Evolutionary conservation across 2,113 vertebrate species (phyloP).

Genomic region (Noturus placidus): DNA sequence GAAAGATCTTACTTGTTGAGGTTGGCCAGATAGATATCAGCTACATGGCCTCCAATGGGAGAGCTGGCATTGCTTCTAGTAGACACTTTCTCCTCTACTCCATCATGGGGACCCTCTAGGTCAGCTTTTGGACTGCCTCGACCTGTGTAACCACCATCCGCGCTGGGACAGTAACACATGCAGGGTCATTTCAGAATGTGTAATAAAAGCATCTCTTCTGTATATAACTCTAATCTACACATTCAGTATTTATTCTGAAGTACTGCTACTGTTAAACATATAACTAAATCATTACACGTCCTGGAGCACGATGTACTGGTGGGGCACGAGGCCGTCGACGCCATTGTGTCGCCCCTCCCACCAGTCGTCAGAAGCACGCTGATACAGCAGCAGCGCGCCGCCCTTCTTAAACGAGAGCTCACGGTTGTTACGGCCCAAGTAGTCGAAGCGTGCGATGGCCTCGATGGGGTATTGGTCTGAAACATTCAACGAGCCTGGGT

Average conservation of each 20-base stretch:
- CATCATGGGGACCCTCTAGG: slow-evolving; percentile 79
- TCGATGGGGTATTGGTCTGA: slow-evolving; percentile 91
- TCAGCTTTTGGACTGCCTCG: slow-evolving; percentile 92
- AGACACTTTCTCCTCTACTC: slow-evolving; percentile 86
- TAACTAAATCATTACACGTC: slow-evolving; percentile 81
- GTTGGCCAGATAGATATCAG: slow-evolving; percentile 97
- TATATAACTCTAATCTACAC: neutral
- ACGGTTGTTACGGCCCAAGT: slow-evolving; percentile 84
- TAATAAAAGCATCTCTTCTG: neutral
- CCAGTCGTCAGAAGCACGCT: slow-evolving; percentile 92
- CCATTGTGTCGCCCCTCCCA: slow-evolving; percentile 94
- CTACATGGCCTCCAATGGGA: slow-evolving; percentile 91
- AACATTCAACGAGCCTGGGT: slow-evolving; percentile 73
- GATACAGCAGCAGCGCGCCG: slow-evolving; percentile 85
- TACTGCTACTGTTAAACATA: neutral
- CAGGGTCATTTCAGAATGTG: neutral
- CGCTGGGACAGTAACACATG: slow-evolving; percentile 68
- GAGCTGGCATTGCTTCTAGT: slow-evolving; percentile 87
- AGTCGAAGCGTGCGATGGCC: slow-evolving; percentile 93
- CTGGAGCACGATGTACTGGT: slow-evolving; percentile 93
- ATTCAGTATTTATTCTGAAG: neutral
- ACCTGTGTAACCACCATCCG: slow-evolving; percentile 81
- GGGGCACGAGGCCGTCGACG: slow-evolving; percentile 87
- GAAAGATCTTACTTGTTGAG: slow-evolving; percentile 89
- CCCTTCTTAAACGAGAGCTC: slow-evolving; percentile 96